These are phyloP conservation scores for Carapus acus DNA, from an alignment of 2,797 vertebrate genomes.

Conservation along the genomic window DNA sequence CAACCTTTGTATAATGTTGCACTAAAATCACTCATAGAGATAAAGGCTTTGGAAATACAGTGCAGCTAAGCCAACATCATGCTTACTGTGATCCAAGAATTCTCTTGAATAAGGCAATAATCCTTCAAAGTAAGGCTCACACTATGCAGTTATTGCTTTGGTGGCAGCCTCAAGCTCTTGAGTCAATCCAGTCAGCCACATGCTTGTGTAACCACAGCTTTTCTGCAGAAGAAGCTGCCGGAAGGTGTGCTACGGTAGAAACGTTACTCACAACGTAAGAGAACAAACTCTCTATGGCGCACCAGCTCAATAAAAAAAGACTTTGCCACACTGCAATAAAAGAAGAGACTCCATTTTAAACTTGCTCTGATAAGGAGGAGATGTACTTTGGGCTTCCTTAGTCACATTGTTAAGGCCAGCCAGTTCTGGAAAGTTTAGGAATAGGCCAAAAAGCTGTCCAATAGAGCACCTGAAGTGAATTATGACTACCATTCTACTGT, in stretches of 20 bases:
- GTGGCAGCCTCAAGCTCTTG: conserved; percentile 51
- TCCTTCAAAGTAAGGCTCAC: conserved; percentile 43
- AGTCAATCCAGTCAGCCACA: conserved; percentile 47
- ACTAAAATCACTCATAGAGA: conserved; percentile 23
- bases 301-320: conserved; percentile 6
- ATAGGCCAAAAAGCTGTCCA: conserved; percentile 40
- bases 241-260: conserved; percentile 26
- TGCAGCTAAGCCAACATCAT: conserved; percentile 17
- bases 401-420: conserved; percentile 21
- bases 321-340: conserved; percentile 12
- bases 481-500: conserved; percentile 28
- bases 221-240: conserved; percentile 32
- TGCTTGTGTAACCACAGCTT: conserved; percentile 48
- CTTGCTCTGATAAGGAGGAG: conserved; percentile 9
- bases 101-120: conserved; percentile 54
- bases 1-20: conserved; percentile 22
- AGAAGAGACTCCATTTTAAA: conserved; percentile 13
- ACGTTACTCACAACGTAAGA: conserved; percentile 1
- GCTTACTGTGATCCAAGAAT: conserved; percentile 44
- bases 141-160: conserved; percentile 55
- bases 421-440: conserved; percentile 12
- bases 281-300: conserved; percentile 12
- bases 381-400: conserved; percentile 8
- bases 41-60: conserved; percentile 37
- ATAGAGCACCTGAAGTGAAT: conserved; percentile 30